A percentile compares a stretch with the other conserved stretches of the same genome.
phyloP scores from a whole-genome alignment of 2,888 invertebrate species.

The Drosophila yooni region DNA sequence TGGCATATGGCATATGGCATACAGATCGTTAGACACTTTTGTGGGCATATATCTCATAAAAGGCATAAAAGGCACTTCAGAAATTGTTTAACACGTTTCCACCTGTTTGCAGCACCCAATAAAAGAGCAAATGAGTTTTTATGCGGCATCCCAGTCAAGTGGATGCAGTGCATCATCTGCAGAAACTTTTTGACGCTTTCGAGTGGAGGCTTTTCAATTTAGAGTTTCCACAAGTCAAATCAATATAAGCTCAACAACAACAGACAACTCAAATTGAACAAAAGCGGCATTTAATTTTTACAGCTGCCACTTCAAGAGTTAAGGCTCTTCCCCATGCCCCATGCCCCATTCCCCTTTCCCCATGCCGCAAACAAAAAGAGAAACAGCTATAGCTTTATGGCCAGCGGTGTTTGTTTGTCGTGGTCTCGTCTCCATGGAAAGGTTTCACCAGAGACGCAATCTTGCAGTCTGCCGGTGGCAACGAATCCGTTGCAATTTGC shows the following conservation, averaged over 20 bases:
- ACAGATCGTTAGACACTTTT: constrained; percentile 16
- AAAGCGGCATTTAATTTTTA: constrained; percentile 63
- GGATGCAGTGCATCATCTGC: constrained; percentile 28
- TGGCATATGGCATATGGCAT: constrained; percentile 26
- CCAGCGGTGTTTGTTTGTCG: constrained; percentile 39
- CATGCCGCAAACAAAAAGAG: neutral
- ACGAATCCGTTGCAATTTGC: constrained; percentile 66
- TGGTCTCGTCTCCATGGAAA: constrained; percentile 50
- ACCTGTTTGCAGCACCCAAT: constrained; percentile 35
- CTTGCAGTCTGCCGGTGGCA: constrained; percentile 51
- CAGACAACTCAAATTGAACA: constrained; percentile 50
- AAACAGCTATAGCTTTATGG: constrained; percentile 23
- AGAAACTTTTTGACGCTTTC: constrained; percentile 51
- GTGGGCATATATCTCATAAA: constrained; percentile 14
- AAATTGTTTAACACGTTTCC: constrained; percentile 21
- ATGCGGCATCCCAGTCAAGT: neutral
- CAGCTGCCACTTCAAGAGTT: constrained; percentile 46
- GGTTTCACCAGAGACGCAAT: constrained; percentile 50
- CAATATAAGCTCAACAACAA: constrained; percentile 44
- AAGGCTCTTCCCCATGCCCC: neutral
- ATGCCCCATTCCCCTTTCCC: neutral
- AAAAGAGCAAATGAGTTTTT: constrained; percentile 7
- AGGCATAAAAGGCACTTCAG: constrained; percentile 20
- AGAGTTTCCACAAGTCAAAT: constrained; percentile 32
- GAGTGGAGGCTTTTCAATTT: constrained; percentile 47